These are phyloP conservation scores for Clitarchus hookeri DNA, from an alignment of 2,888 invertebrate species.

Conservation along the genomic window DNA sequence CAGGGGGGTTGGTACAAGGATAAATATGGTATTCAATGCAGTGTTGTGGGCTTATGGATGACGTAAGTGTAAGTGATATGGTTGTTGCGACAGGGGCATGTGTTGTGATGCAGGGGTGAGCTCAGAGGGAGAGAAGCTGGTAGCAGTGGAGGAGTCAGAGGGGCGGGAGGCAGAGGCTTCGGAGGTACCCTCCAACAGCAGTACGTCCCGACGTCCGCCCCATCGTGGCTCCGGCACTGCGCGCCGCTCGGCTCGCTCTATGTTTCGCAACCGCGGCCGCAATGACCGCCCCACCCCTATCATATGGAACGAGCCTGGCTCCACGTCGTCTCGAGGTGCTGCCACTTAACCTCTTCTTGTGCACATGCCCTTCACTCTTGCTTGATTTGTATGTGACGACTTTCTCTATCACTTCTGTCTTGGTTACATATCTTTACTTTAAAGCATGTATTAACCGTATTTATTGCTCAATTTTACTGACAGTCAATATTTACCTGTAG, in stretches of 20 bases:
- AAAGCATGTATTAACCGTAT: too few species aligned
- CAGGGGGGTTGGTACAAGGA: too few species aligned
- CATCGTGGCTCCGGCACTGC: conserved; percentile 50
- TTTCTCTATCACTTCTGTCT: too few species aligned
- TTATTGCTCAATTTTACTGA: too few species aligned
- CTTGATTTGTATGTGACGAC: too few species aligned
- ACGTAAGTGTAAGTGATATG: too few species aligned
- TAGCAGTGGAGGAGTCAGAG: conserved; percentile 56
- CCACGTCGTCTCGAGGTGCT: conserved; percentile 33
- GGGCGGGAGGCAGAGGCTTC: conserved; percentile 82
- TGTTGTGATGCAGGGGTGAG: conserved; percentile 55
- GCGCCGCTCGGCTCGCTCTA: conserved; percentile 49
- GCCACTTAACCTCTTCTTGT: background rate
- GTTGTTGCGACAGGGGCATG: background rate
- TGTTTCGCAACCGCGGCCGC: conserved; percentile 45
- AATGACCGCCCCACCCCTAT: conserved; percentile 63
- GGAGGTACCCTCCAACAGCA: conserved; percentile 62
- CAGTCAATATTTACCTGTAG: too few species aligned
- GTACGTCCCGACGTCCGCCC: conserved; percentile 50
- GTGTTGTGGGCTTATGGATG: too few species aligned
- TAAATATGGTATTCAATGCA: too few species aligned
- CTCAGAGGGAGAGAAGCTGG: conserved; percentile 67
- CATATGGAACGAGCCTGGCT: conserved; percentile 59
- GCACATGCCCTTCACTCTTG: too few species aligned
- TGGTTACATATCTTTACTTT: too few species aligned